A percentile compares a stretch with the other conserved stretches of the same genome.
Evolutionary conservation across 1,140 invertebrate genomes (phyloP).

Genomic region (Orchestia grillus): DNA sequence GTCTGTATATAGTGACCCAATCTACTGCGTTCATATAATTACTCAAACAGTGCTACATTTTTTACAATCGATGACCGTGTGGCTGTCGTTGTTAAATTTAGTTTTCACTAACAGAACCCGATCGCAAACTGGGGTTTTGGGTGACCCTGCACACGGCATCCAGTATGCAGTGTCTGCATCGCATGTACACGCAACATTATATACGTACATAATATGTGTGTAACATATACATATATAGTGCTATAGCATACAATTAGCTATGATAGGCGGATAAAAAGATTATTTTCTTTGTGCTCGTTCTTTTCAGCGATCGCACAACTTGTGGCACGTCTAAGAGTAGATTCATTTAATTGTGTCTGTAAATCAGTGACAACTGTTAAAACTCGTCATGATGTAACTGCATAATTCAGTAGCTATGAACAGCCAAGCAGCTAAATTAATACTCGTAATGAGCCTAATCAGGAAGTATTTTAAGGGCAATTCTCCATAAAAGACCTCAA

Average conservation of each 20-base stretch:
- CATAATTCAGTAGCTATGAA: not conserved
- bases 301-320: not conserved
- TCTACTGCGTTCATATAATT: too few species aligned
- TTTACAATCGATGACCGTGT: too few species aligned
- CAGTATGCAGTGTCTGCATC: too few species aligned
- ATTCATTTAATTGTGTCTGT: not conserved
- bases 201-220: too few species aligned
- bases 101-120: too few species aligned
- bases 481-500: not conserved
- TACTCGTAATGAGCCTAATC: not conserved
- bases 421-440: not conserved
- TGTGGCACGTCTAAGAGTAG: not conserved
- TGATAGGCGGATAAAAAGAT: not conserved
- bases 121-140: too few species aligned
- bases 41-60: too few species aligned
- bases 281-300: not conserved
- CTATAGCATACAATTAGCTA: too few species aligned
- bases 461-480: not conserved
- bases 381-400: not conserved
- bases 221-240: too few species aligned
- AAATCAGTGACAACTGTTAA: not conserved
- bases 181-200: too few species aligned
- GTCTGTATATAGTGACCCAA: not conserved
- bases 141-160: too few species aligned
- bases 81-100: too few species aligned